phyloP scores from a whole-genome alignment of 2,797 vertebrate species.

The Cichlasoma orientale region DNA sequence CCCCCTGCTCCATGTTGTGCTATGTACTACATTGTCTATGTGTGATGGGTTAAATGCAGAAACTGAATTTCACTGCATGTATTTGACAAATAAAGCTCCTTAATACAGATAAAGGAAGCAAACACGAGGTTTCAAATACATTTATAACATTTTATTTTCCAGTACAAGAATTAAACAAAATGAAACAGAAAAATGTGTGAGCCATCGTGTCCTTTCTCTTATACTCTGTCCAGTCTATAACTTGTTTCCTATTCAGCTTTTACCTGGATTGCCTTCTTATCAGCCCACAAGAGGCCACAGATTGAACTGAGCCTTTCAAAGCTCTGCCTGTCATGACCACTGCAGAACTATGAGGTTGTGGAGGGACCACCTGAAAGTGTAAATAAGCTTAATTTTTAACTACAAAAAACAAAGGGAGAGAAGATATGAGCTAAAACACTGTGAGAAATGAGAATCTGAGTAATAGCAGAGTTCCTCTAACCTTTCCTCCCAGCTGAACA shows the following conservation, averaged over 20 bases:
- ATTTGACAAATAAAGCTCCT: too few species aligned
- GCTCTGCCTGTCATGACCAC: accelerated
- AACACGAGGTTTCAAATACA: too few species aligned
- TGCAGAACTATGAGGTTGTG: not conserved
- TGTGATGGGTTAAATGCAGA: too few species aligned
- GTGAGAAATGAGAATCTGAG: not conserved
- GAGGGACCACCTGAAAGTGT: not conserved
- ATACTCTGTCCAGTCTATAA: too few species aligned
- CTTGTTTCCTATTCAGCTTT: not conserved
- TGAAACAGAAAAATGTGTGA: too few species aligned
- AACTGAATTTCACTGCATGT: too few species aligned
- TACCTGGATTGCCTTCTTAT: not conserved
- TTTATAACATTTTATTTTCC: too few species aligned
- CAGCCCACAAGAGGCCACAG: not conserved
- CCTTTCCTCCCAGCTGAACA: not conserved
- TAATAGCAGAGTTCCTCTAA: not conserved
- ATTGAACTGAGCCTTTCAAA: not conserved
- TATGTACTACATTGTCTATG: too few species aligned
- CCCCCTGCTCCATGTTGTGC: too few species aligned
- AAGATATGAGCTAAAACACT: not conserved
- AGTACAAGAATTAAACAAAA: too few species aligned
- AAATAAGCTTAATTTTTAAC: not conserved
- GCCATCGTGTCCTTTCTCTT: too few species aligned
- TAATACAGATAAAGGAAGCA: too few species aligned
- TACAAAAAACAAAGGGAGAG: not conserved